Evolutionary conservation across 2,888 invertebrate genomes (phyloP).

Genomic region (Drosophila subquinaria): DNA sequence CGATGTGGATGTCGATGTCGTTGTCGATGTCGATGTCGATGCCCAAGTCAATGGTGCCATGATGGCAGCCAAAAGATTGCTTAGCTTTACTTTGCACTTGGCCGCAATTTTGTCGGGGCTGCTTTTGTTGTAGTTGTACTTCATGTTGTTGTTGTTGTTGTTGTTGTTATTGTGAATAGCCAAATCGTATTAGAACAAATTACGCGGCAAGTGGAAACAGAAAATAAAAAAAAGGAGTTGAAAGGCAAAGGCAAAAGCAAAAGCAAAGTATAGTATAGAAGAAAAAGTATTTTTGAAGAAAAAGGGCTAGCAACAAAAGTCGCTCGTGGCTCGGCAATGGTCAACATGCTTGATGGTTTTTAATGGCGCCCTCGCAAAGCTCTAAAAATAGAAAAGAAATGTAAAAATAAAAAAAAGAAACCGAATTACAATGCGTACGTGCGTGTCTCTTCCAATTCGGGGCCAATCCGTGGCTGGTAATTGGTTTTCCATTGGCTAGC

Average conservation of each 20-base stretch:
- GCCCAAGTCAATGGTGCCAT: slow-evolving; percentile 10
- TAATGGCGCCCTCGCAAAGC: slow-evolving; percentile 47
- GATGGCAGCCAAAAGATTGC: slow-evolving; percentile 62
- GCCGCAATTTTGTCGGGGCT: slow-evolving; percentile 27
- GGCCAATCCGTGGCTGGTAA: slow-evolving; percentile 38
- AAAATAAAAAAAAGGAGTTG: slow-evolving; percentile 25
- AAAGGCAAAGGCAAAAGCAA: slow-evolving; percentile 6
- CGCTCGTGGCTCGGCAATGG: slow-evolving; percentile 28
- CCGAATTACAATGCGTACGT: slow-evolving; percentile 65
- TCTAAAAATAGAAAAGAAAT: slow-evolving; percentile 24
- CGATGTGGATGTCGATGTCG: slow-evolving; percentile 54
- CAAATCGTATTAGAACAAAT: slow-evolving; percentile 67
- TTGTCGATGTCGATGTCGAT: slow-evolving; percentile 30
- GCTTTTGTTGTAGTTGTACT: slow-evolving; percentile 8
- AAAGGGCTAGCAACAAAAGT: slow-evolving; percentile 30
- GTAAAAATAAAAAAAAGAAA: slow-evolving; percentile 10
- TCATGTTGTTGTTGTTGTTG: slow-evolving; percentile 1
- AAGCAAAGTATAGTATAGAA: slow-evolving; percentile 1
- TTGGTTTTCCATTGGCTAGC: slow-evolving; percentile 58
- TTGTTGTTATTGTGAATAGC: slow-evolving; percentile 37
- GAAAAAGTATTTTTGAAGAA: slow-evolving; percentile 9
- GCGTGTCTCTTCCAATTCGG: slow-evolving; percentile 51
- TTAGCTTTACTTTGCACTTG: slow-evolving; percentile 62
- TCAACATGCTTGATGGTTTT: slow-evolving; percentile 50
- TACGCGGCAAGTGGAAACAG: slow-evolving; percentile 55